Base-by-base conservation (phyloP, 1,140 invertebrate genomes). In the Copidosoma floridanum region DNA sequence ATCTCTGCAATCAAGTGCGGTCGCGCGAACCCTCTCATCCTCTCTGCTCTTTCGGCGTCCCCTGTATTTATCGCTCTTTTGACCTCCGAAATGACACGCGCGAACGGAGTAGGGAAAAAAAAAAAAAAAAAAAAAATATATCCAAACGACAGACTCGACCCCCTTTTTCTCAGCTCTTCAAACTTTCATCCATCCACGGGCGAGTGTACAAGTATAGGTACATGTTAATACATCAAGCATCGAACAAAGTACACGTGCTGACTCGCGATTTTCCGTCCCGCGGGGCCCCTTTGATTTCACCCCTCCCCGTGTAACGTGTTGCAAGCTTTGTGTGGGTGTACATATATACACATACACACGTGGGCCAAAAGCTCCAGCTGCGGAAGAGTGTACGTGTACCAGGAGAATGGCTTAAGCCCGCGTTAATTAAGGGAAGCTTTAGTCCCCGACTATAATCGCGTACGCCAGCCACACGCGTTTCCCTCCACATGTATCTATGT, bases 351-450 rank as follows among this genome's bases (percentile, higher is more conserved):
- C 40, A 20, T 2, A 5, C 14, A 41, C 2, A 14, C 3, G n/a
- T 3, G 40, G 8, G 16, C 27, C 4, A 32, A 32, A 23, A 46
- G 63, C 47, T 47, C 54, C 48, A 62, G 48, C 55, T 43, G 61
- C 48, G 35, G 16, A n/a, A 29, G 50, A 38, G 37, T 41, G 53
- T 53, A 57, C 52, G 51, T 64, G 58, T 67, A 56, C 65, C 63
- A 68, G 65, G 68, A 70, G 66, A 73, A 72, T 71, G 66, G 71
- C 69, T 72, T 67, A 69, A 72, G 65, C 67, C 64, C 57, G 66
- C 69, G 68, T 75, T 75, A 74, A 75, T 76, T 75, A 75, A 75
- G 68, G 71, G 66, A 73, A 67, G 68, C 71, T 75, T 75, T 73
- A 69, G 63, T 65, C 66, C 63, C 62, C 56, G 68, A 68, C 61